These are phyloP conservation scores for Strix aluco DNA, from an alignment of 2,113 vertebrate genomes.

Conservation along the genomic window DNA sequence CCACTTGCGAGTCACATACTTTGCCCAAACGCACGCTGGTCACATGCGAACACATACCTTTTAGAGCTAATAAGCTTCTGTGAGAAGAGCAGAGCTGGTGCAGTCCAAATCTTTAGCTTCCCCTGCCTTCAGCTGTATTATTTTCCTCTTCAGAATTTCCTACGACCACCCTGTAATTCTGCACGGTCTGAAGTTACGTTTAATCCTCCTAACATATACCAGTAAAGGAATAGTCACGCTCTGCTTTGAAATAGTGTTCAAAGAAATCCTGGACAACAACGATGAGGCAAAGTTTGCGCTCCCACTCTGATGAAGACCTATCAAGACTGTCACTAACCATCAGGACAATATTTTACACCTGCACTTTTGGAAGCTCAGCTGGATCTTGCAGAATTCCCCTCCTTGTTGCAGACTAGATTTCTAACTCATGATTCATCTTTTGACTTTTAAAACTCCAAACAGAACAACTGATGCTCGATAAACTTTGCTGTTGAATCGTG, in stretches of 20 bases:
- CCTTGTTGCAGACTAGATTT: not conserved
- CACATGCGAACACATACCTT: not conserved
- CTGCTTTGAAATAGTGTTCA: not conserved
- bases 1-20: not conserved
- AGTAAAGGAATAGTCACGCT: not conserved
- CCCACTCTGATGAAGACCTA: not conserved
- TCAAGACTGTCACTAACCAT: not conserved
- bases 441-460: not conserved
- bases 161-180: too few species aligned
- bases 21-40: not conserved
- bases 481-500: not conserved
- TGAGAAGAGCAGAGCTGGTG: not conserved
- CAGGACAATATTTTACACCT: not conserved
- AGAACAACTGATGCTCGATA: not conserved
- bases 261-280: not conserved
- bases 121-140: not conserved
- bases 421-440: not conserved
- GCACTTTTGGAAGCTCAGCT: not conserved
- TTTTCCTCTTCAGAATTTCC: not conserved
- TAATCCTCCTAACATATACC: too few species aligned
- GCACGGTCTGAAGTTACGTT: not conserved
- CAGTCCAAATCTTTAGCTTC: not conserved
- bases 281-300: rapidly evolving
- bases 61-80: not conserved
- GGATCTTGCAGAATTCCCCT: not conserved